These are phyloP conservation scores for Atta colombica DNA, from an alignment of 1,140 invertebrate genomes.

Conservation along the genomic window DNA sequence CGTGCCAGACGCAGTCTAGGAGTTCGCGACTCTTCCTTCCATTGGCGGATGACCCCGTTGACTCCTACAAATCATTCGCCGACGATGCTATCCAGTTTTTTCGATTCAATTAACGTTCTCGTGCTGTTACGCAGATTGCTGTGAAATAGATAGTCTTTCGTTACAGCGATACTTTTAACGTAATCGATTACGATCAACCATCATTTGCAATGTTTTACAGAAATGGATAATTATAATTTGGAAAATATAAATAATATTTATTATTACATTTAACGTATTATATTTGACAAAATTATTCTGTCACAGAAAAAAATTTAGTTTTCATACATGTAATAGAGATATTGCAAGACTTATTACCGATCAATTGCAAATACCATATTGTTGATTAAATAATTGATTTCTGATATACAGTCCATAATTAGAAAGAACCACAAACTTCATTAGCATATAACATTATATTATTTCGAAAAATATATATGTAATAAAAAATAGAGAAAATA, in stretches of 20 bases:
- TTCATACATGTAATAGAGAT: background rate
- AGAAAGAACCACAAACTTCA: slow-evolving; percentile 14
- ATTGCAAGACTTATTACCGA: slow-evolving; percentile 1
- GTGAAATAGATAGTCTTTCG: background rate
- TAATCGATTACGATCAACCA: background rate
- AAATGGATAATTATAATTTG: background rate
- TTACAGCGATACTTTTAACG: background rate
- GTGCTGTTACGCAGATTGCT: background rate
- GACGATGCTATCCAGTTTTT: background rate
- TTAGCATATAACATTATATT: background rate
- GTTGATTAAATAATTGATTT: slow-evolving; percentile 37
- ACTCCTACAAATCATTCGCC: slow-evolving; percentile 63
- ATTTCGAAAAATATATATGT: slow-evolving; percentile 9
- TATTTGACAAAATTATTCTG: background rate
- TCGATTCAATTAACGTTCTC: slow-evolving; percentile 35
- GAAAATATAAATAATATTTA: background rate
- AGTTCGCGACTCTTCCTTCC: slow-evolving; percentile 71
- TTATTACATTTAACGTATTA: background rate
- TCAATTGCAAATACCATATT: slow-evolving; percentile 13
- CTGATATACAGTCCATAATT: slow-evolving; percentile 49
- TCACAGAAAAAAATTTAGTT: background rate
- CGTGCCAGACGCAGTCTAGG: slow-evolving; percentile 71
- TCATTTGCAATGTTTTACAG: background rate
- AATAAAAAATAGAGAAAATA: slow-evolving; percentile 7
- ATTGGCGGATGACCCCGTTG: slow-evolving; percentile 63